Conservation (phyloP, 2,113 vertebrate genomes). For the Caloenas nicobarica region DNA sequence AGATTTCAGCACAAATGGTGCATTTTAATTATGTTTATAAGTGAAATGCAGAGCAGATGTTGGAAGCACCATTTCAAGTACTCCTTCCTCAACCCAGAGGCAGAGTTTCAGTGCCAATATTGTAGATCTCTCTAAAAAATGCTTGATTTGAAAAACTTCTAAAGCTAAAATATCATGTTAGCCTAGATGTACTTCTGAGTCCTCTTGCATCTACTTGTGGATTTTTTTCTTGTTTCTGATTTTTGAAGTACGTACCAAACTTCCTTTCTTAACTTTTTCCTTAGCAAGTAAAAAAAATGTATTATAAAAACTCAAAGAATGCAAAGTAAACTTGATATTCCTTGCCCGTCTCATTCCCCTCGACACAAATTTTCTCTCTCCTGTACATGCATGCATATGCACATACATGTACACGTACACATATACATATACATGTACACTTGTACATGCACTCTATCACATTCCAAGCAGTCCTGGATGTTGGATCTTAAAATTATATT, state of each 20-base stretch:
- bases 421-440: too few species aligned
- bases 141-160: background rate
- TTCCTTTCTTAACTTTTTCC: background rate
- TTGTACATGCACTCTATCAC: rapidly evolving
- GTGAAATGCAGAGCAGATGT: constrained; percentile 49
- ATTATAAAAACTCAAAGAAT: background rate
- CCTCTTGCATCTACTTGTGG: background rate
- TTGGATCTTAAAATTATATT: background rate
- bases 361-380: background rate
- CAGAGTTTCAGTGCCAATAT: background rate
- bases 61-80: background rate
- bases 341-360: background rate
- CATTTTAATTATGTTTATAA: constrained; percentile 46
- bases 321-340: background rate
- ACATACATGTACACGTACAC: background rate
- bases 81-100: background rate
- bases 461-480: background rate
- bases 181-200: background rate
- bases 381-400: rapidly evolving
- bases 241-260: background rate
- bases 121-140: background rate
- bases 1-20: constrained; percentile 39
- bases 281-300: background rate
- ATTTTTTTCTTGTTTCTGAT: background rate
- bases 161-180: background rate